Percentiles rank a stretch among this genome's conserved stretches.
Conservation (phyloP, 1,140 invertebrate species). For the Battus philenor region DNA sequence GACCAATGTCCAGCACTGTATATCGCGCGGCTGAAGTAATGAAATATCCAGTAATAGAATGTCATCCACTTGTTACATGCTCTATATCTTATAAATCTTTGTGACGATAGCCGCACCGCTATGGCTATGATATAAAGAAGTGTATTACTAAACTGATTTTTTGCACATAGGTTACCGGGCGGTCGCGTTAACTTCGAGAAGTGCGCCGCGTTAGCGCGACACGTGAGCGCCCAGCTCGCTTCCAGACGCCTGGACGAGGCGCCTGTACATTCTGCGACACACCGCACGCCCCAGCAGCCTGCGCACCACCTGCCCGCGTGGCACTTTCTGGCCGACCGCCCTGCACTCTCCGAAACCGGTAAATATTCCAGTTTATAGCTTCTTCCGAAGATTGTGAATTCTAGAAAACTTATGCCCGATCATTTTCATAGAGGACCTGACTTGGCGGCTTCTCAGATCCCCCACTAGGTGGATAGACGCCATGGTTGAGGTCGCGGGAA, state of each 20-base stretch:
- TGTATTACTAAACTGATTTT: too few relatives aligned
- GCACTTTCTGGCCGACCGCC: constrained; percentile 54
- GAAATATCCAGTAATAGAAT: too few relatives aligned
- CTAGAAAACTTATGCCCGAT: neutral
- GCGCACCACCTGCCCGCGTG: constrained; percentile 38
- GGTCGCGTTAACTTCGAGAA: constrained; percentile 72
- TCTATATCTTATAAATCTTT: too few relatives aligned
- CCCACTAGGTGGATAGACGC: too few relatives aligned
- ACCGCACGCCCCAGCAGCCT: constrained; percentile 26
- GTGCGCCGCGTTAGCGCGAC: constrained; percentile 50
- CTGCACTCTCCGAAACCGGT: constrained; percentile 61
- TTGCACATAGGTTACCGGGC: constrained; percentile 49
- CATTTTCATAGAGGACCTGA: neutral
- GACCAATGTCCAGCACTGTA: too few relatives aligned
- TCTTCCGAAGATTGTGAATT: neutral
- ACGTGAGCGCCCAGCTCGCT: constrained; percentile 59
- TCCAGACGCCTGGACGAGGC: constrained; percentile 45
- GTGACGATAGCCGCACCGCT: too few relatives aligned
- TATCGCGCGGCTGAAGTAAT: too few relatives aligned
- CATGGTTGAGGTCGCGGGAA: too few relatives aligned
- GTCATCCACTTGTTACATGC: too few relatives aligned
- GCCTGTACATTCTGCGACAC: constrained; percentile 28
- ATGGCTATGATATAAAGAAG: too few relatives aligned
- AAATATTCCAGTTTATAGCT: constrained; percentile 5
- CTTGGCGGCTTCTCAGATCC: too few relatives aligned